These are phyloP conservation scores for Orchesella flavescens DNA, from an alignment of 2,888 invertebrate species.

Conservation along the genomic window DNA sequence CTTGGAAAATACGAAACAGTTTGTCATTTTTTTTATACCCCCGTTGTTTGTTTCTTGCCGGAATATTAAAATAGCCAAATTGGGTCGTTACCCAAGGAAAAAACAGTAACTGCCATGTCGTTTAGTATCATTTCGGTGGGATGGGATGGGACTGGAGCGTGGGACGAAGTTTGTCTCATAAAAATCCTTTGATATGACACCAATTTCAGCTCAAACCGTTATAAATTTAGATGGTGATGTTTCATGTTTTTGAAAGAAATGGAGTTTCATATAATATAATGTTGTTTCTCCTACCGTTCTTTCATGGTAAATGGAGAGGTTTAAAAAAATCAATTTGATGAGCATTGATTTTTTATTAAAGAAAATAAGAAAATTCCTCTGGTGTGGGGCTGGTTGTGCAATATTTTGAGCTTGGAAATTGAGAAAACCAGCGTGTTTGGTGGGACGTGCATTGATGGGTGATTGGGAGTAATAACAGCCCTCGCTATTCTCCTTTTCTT, in stretches of 20 bases:
- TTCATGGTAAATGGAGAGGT: no score
- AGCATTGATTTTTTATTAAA: conserved; percentile 1
- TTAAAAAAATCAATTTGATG: neutral
- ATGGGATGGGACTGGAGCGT: neutral
- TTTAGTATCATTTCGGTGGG: no score
- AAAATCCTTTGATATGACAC: neutral
- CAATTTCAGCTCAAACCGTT: neutral
- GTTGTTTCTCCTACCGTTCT: neutral
- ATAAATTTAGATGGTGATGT: neutral
- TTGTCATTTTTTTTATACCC: no score
- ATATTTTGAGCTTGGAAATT: no score
- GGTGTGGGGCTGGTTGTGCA: no score
- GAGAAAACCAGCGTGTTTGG: no score
- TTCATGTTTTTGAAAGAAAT: no score
- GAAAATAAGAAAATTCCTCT: no score
- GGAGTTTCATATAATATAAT: no score
- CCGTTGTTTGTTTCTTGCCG: neutral
- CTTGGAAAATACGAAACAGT: neutral
- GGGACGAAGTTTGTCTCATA: neutral
- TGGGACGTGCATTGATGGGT: no score
- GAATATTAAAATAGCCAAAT: neutral
- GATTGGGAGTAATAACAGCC: neutral
- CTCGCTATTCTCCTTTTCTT: neutral
- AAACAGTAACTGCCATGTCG: no score
- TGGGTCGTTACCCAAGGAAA: neutral